A percentile compares a stretch with the other conserved stretches of the same genome.
Conservation (phyloP, 2,113 vertebrate genomes). For the Bubo blakistoni region DNA sequence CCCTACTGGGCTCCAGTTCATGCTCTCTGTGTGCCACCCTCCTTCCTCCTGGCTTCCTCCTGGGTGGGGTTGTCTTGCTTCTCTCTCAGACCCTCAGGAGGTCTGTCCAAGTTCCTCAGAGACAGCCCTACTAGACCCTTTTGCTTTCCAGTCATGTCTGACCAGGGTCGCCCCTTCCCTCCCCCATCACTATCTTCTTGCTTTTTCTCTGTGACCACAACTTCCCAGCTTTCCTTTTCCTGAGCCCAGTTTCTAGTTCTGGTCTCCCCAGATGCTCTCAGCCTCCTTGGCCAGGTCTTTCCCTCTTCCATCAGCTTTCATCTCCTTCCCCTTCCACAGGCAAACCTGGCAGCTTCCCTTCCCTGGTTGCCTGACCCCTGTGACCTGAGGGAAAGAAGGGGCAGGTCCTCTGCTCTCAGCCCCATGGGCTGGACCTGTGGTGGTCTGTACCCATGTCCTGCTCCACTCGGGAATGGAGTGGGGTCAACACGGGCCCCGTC, state of each 20-base stretch:
- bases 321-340: not conserved
- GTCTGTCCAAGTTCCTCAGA: not conserved
- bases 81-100: not conserved
- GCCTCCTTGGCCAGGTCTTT: not conserved
- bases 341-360: not conserved
- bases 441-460: not conserved
- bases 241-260: not conserved
- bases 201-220: not conserved
- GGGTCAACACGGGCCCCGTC: not conserved
- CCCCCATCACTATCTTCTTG: not conserved
- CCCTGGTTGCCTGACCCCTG: not conserved
- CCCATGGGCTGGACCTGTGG: not conserved
- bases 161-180: not conserved
- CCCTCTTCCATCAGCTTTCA: not conserved
- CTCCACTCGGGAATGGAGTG: accelerated
- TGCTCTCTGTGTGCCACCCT: accelerated
- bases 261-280: not conserved
- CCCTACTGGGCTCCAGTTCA: accelerated
- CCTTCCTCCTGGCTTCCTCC: not conserved
- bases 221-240: not conserved
- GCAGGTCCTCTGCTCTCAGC: not conserved
- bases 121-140: not conserved
- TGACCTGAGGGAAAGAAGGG: not conserved
- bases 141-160: not conserved
- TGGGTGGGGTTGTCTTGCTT: not conserved